Evolutionary conservation across 1,140 invertebrate genomes (phyloP), one percentile per base, ranked within the genome.

Genomic region (Pentalonia nigronervosa): DNA sequence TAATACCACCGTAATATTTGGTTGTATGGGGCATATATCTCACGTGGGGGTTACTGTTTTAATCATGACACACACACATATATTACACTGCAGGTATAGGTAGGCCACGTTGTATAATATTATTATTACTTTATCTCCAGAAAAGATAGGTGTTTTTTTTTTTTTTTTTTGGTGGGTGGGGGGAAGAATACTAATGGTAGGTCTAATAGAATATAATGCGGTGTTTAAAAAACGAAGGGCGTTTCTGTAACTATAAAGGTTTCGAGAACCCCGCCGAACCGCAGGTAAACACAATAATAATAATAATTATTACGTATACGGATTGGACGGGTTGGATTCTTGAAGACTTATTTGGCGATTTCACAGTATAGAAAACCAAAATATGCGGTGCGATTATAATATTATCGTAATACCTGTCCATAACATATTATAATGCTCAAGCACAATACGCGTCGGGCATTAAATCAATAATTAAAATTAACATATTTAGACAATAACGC

Each of bases 391-490:
- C 6, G 60, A 86, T 86, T 86, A 86, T 86, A 45, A 30, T 86
- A 86, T 86, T 7, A 86, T 86, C n/a, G n/a, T 20, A n/a, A n/a
- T 76, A 8, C 4, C 60, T 4, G 30, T 30, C 30, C 60, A n/a
- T 67, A 67, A 67, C 30, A 67, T 21, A 67, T 67, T 21, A 7
- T 81, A 81, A 81, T 81, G 17, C 34, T 8, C 34, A 21, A 81
- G 36, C 23, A 41, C 20, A 36, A 83, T 41, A 83, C 34, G 34
- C 81, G 8, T 41, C 21, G 60, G 34, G 20, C 20, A 86, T 86
- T 86, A 86, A 86, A 86, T 86, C 36, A 45, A 86, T 41, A 45
- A 86, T 86, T 86, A 86, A 86, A 45, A 86, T 86, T 86, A 30
- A 86, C 83, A 86, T 86, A 86, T 86, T 45, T 21, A 45, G 41